phyloP scores from a whole-genome alignment of 2,797 vertebrate genomes.

The Sebastes matsubarae region DNA sequence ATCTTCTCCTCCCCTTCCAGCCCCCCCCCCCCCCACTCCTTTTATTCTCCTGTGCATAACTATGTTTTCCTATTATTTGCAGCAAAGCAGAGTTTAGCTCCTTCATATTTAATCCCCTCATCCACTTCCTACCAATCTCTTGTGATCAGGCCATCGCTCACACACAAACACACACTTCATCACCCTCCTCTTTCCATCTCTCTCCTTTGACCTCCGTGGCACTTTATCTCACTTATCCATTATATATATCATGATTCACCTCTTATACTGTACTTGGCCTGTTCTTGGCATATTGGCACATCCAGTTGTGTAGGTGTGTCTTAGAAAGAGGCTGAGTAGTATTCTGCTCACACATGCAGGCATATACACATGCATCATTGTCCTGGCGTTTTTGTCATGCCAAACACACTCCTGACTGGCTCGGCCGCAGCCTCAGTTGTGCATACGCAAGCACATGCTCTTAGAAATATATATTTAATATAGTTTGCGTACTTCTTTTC shows the following conservation, averaged over 20 bases:
- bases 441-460: slow-evolving; percentile 15
- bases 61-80: slow-evolving; percentile 49
- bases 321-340: slow-evolving; percentile 39
- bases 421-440: slow-evolving; percentile 8
- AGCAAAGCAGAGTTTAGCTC: slow-evolving; percentile 58
- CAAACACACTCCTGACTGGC: slow-evolving; percentile 59
- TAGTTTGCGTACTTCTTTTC: background rate
- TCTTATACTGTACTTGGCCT: slow-evolving; percentile 23
- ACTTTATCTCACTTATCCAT: slow-evolving; percentile 65
- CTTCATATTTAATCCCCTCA: slow-evolving; percentile 76
- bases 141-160: slow-evolving; percentile 30
- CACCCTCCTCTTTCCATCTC: slow-evolving; percentile 23
- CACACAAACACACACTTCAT: slow-evolving; percentile 20
- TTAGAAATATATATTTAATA: slow-evolving; percentile 15
- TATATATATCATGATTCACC: slow-evolving; percentile 58
- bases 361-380: slow-evolving; percentile 73
- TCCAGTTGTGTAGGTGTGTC: slow-evolving; percentile 35
- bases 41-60: slow-evolving; percentile 52
- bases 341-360: slow-evolving; percentile 62
- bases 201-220: slow-evolving; percentile 36
- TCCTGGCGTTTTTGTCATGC: slow-evolving; percentile 74
- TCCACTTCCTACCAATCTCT: slow-evolving; percentile 36
- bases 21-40: background rate
- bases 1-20: background rate
- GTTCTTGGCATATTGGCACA: slow-evolving; percentile 40